Percentiles rank a stretch among this genome's conserved stretches.
phyloP scores from a whole-genome alignment of 1,140 invertebrate genomes.

The honey bee (Apis mellifera) region DNA sequence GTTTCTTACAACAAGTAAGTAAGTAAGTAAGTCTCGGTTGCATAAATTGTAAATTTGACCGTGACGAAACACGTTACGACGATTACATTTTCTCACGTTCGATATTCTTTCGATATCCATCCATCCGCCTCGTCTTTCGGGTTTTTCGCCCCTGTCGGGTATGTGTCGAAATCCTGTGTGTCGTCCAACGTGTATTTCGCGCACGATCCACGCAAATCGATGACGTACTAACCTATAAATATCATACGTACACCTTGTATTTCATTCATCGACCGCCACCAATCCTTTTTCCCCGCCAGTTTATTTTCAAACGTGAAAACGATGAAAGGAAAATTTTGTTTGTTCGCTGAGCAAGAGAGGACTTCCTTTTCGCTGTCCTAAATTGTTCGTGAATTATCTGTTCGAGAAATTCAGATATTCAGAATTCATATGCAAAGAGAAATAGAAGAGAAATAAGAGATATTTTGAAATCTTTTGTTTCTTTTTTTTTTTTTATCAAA shows the following conservation, averaged over 20 bases:
- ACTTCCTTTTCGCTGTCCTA: not conserved
- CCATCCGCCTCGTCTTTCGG: not conserved
- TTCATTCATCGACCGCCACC: constrained; percentile 16
- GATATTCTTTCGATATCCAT: not conserved
- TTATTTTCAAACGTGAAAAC: not conserved
- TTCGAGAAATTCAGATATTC: not conserved
- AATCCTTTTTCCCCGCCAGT: not conserved
- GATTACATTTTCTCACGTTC: constrained; percentile 5
- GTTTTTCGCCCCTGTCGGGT: not conserved
- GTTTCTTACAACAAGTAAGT: not conserved
- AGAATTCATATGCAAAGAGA: not conserved
- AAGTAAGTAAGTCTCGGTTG: no score
- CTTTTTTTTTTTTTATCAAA: no score
- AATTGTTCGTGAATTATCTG: no score
- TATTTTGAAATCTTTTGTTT: no score
- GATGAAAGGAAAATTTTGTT: not conserved
- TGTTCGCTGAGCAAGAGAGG: not conserved
- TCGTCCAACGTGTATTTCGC: constrained; percentile 6
- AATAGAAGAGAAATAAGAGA: no score
- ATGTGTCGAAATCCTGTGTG: constrained; percentile 14
- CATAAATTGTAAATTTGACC: not conserved
- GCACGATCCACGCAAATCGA: constrained; percentile 4
- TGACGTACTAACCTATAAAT: constrained; percentile 16
- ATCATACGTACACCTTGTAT: constrained; percentile 4
- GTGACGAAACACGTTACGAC: not conserved